Evolutionary conservation across 2,797 vertebrate genomes (phyloP).

Genomic region (Sandelia bainsii): DNA sequence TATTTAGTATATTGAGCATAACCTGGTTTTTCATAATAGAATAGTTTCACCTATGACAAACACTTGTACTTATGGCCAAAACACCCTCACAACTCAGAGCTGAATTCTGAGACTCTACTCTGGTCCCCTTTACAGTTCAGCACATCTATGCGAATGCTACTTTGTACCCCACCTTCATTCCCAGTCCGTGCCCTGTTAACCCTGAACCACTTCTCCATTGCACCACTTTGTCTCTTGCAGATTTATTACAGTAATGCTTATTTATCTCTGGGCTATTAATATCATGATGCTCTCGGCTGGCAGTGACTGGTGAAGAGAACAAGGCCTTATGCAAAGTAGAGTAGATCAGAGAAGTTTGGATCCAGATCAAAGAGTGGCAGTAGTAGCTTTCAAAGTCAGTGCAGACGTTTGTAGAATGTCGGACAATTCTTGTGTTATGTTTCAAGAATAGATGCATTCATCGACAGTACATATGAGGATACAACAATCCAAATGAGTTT

Average conservation of each 20-base stretch:
- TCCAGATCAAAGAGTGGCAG: not conserved
- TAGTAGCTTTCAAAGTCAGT: not conserved
- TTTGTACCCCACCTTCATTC: conserved; percentile 4
- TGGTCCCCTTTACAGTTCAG: conserved; percentile 24
- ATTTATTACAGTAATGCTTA: not conserved
- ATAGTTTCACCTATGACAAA: conserved; percentile 42
- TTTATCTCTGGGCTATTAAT: conserved; percentile 24
- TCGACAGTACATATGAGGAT: not conserved
- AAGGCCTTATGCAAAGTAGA: conserved; percentile 1
- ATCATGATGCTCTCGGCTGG: conserved; percentile 9
- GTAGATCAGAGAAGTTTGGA: conserved; percentile 1
- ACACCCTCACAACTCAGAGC: not conserved
- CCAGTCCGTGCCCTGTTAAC: not conserved
- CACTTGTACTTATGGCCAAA: conserved; percentile 4
- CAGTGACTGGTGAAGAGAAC: conserved; percentile 20
- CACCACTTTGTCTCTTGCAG: conserved; percentile 11
- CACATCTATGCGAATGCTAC: not conserved
- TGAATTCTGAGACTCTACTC: conserved; percentile 13
- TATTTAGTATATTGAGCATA: conserved; percentile 34
- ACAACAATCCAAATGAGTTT: not conserved
- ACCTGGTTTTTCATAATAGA: conserved; percentile 34
- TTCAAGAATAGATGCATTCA: not conserved
- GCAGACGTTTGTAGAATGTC: not conserved
- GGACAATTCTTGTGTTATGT: not conserved
- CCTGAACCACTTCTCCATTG: conserved; percentile 9